Evolutionary conservation across 2,113 vertebrate species (phyloP).

Genomic region (Probosciger aterrimus): DNA sequence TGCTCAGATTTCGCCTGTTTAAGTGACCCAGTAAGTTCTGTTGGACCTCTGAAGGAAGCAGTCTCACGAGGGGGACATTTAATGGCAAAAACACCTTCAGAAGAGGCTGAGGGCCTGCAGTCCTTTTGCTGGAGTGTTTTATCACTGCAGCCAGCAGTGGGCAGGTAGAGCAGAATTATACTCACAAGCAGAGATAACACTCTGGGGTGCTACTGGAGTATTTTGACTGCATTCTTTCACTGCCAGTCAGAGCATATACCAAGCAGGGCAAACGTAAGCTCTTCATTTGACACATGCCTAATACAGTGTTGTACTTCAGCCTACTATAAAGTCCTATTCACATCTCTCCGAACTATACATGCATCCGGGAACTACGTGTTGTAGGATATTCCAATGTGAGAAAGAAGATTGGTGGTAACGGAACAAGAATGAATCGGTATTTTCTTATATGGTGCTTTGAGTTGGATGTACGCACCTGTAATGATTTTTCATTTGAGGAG

Average conservation of each 20-base stretch:
- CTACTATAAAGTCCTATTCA: not conserved
- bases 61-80: not conserved
- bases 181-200: not conserved
- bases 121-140: not conserved
- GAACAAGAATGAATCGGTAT: not conserved
- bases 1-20: not conserved
- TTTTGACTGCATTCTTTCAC: not conserved
- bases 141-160: not conserved
- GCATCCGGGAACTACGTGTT: not conserved
- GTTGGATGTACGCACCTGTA: fast-evolving
- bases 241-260: not conserved
- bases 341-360: not conserved
- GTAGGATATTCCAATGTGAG: not conserved
- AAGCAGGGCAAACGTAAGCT: not conserved
- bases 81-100: not conserved
- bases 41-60: not conserved
- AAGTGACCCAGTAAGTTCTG: not conserved
- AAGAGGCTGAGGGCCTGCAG: not conserved
- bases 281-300: not conserved
- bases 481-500: not conserved
- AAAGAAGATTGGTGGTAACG: not conserved
- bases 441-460: not conserved
- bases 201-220: not conserved
- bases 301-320: not conserved
- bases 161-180: not conserved